Evolutionary conservation across 2,797 vertebrate species (phyloP).

Genomic region (Typhlichthys subterraneus): DNA sequence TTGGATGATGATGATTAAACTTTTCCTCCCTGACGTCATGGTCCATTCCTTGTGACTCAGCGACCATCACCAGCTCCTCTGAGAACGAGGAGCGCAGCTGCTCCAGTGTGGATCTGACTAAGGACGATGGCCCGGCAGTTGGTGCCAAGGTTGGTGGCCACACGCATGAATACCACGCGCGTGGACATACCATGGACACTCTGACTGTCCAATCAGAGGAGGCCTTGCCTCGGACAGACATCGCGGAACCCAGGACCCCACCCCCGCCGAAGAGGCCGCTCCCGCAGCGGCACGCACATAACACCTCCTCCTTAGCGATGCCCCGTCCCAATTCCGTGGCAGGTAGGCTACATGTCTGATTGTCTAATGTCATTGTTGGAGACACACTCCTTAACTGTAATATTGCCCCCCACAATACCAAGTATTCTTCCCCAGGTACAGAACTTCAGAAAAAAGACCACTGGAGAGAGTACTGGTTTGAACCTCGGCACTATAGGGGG

Average conservation of each 20-base stretch:
- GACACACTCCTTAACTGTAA: background rate
- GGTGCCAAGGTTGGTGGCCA: conserved; percentile 72
- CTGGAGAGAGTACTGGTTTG: no score
- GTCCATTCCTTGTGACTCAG: conserved; percentile 66
- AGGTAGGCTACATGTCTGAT: conserved; percentile 75
- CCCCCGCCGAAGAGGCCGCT: conserved; percentile 76
- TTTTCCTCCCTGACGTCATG: conserved; percentile 1
- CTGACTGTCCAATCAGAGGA: conserved; percentile 68
- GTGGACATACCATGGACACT: conserved; percentile 80
- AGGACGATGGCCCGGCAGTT: conserved; percentile 82
- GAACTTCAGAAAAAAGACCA: no score
- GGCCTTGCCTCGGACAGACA: conserved; percentile 74
- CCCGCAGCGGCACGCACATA: conserved; percentile 75
- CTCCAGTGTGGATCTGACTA: conserved; percentile 89
- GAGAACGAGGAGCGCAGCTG: conserved; percentile 96
- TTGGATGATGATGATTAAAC: conserved; percentile 1
- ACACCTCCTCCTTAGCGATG: conserved; percentile 84
- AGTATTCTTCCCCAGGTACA: no score
- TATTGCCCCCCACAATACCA: background rate
- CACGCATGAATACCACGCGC: conserved; percentile 77
- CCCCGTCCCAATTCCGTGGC: conserved; percentile 97
- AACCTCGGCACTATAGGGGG: no score
- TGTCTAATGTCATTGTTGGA: background rate
- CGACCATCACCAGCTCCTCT: conserved; percentile 95
- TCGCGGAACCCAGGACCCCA: conserved; percentile 66